Evolutionary conservation across 2,113 vertebrate genomes (phyloP).

Genomic region (Petrocephalus zakoni): DNA sequence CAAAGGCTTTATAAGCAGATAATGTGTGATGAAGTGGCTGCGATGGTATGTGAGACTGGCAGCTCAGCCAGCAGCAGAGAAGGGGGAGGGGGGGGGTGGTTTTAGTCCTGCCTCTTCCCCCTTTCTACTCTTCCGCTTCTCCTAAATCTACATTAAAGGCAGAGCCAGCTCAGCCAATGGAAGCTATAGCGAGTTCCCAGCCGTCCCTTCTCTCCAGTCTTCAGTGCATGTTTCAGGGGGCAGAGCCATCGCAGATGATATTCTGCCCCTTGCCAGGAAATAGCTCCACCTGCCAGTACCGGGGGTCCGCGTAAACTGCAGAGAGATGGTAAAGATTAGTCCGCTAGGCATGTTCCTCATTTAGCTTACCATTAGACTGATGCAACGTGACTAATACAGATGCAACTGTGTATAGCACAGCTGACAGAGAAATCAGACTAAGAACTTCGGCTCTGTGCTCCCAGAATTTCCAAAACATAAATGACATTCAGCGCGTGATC

Average conservation of each 20-base stretch:
- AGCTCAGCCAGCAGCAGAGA: not conserved
- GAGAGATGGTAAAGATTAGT: not conserved
- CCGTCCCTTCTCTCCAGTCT: not conserved
- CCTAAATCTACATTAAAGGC: not conserved
- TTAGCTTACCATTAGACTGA: not conserved
- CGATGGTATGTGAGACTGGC: not conserved
- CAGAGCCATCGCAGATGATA: slow-evolving; percentile 59
- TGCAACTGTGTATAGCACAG: not conserved
- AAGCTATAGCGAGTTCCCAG: not conserved
- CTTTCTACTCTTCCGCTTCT: not conserved
- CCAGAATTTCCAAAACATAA: not conserved
- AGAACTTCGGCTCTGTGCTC: not conserved
- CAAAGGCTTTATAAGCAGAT: not conserved
- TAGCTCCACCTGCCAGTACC: slow-evolving; percentile 65
- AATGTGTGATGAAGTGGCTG: not conserved
- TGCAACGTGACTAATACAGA: not conserved
- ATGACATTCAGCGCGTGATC: not conserved
- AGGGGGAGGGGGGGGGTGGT: not conserved
- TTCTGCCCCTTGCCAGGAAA: slow-evolving; percentile 60
- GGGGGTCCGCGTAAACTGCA: slow-evolving; percentile 61
- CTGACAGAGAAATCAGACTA: not conserved
- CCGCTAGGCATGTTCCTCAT: not conserved
- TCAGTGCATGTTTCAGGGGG: slow-evolving; percentile 40
- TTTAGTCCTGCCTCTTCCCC: not conserved
- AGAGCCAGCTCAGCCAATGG: not conserved